Conservation (phyloP, 1,140 invertebrate genomes). For the Cephus cinctus region DNA sequence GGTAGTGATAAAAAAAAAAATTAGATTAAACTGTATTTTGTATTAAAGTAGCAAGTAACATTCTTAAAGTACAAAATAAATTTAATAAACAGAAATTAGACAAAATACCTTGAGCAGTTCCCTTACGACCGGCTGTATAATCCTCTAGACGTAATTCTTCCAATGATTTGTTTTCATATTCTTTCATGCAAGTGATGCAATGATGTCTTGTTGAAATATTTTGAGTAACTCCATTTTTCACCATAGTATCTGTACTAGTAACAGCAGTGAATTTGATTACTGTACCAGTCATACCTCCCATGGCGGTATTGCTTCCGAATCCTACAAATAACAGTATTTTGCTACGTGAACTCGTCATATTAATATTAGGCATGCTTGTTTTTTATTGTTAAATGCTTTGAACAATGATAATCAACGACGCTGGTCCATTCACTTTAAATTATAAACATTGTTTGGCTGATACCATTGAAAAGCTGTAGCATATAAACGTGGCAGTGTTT, state of each 20-base stretch:
- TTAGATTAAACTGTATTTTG: no score
- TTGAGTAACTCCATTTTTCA: slow-evolving; percentile 79
- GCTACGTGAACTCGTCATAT: no score
- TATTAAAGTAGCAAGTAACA: slow-evolving; percentile 11
- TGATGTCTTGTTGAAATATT: slow-evolving; percentile 90
- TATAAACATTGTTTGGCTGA: no score
- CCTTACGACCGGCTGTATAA: slow-evolving; percentile 87
- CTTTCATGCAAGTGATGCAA: slow-evolving; percentile 97
- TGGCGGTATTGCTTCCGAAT: slow-evolving; percentile 56
- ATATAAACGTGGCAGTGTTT: no score
- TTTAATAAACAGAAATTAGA: no score
- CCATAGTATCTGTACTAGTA: slow-evolving; percentile 85
- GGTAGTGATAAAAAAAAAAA: no score
- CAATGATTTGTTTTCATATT: slow-evolving; percentile 91
- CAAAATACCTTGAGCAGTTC: slow-evolving; percentile 54
- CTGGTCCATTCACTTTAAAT: no score
- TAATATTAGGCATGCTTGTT: no score
- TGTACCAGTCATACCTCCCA: slow-evolving; percentile 64
- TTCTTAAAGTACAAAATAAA: no score
- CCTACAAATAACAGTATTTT: slow-evolving; percentile 37
- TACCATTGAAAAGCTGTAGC: no score
- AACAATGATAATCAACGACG: no score
- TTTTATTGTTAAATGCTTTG: no score
- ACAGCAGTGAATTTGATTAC: slow-evolving; percentile 83
- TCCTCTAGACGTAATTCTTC: slow-evolving; percentile 94